phyloP scores from a whole-genome alignment of 2,888 invertebrate genomes.

The Cerastis leucographa region DNA sequence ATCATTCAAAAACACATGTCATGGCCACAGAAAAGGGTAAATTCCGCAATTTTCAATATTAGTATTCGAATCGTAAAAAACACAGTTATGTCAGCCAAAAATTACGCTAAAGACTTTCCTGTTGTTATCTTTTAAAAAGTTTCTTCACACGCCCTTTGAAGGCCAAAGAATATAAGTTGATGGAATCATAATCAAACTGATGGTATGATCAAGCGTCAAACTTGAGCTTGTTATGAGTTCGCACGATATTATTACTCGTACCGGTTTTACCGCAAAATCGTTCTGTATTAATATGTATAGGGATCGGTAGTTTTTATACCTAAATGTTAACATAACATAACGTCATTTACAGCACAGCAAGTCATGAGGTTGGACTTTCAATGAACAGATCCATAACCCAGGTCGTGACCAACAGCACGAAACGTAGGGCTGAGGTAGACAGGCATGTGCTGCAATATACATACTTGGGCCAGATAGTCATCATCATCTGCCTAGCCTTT shows the following conservation, averaged over 20 bases:
- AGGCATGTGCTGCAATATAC: no score
- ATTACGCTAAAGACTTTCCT: slow-evolving; percentile 37
- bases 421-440: no score
- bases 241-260: background rate
- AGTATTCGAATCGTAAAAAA: slow-evolving; percentile 58
- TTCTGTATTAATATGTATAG: background rate
- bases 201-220: slow-evolving; percentile 7
- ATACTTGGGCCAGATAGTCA: no score
- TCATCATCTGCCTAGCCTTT: no score
- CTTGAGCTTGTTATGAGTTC: background rate
- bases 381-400: no score
- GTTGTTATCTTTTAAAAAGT: slow-evolving; percentile 29
- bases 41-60: slow-evolving; percentile 56
- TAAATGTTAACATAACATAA: background rate
- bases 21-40: slow-evolving; percentile 61
- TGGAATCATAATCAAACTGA: slow-evolving; percentile 19
- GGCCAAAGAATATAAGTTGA: background rate
- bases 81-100: slow-evolving; percentile 43
- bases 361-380: no score
- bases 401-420: no score
- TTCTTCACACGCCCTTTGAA: slow-evolving; percentile 30
- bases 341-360: no score
- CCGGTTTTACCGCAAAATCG: slow-evolving; percentile 13
- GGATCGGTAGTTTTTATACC: background rate
- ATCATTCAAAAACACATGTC: slow-evolving; percentile 52